Conservation (phyloP, 1,140 invertebrate species). For the Drosophila neocordata region DNA sequence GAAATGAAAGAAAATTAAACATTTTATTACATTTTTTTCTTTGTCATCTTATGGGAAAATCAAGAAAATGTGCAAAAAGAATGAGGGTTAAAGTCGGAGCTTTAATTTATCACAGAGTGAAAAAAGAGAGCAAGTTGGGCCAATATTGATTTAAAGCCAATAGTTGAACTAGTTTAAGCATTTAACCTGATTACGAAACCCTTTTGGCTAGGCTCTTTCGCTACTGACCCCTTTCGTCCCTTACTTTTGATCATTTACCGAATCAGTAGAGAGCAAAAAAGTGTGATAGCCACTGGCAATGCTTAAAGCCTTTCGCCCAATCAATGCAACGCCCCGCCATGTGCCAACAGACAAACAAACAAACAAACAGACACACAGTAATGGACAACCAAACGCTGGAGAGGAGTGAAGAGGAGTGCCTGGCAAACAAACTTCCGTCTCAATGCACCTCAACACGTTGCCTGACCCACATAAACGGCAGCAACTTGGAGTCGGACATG, state of each 20-base stretch:
- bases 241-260: background rate
- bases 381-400: background rate
- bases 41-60: no score
- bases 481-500: background rate
- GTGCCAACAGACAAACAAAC: constrained; percentile 15
- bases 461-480: constrained; percentile 65
- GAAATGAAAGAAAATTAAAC: no score
- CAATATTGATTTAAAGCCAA: background rate
- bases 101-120: no score
- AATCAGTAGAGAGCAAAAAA: background rate
- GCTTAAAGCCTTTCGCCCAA: constrained; percentile 46
- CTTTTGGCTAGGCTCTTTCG: background rate
- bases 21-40: no score
- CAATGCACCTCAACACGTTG: constrained; percentile 66
- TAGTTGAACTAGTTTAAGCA: constrained; percentile 51
- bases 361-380: constrained; percentile 28
- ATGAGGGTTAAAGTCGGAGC: no score
- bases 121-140: background rate
- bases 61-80: no score
- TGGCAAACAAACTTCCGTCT: constrained; percentile 71
- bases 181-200: constrained; percentile 61
- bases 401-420: constrained; percentile 25
- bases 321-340: constrained; percentile 45
- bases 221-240: constrained; percentile 10
- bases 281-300: constrained; percentile 20